Evolutionary conservation across 2,888 invertebrate genomes (phyloP), one percentile per base, ranked within the genome.

Genomic region (Timema podura): DNA sequence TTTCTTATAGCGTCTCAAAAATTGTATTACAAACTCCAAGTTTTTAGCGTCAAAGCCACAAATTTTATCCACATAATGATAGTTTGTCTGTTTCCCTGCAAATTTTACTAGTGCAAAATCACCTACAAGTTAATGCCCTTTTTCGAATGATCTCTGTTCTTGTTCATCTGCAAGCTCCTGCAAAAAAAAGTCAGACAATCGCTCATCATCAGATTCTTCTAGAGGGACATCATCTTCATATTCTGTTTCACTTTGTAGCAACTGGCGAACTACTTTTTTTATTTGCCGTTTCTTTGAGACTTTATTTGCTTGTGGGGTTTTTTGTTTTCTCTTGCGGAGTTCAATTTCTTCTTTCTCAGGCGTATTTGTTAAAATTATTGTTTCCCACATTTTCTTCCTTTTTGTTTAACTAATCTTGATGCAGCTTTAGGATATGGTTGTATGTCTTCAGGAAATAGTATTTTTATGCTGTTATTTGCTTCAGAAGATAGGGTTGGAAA

Each of bases 351-450:
- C 15, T n/a, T 65, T 65, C 47, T 65, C 65, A 11, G 47, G 47
- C 9, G 47, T 65, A 46, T 65, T 13, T 65, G 16, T 65, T 5
- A 11, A 44, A 11, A 16, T 61, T 61, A 11, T 30, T 5, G 30
- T 11, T 13, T 5, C 3, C 61, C 30, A 2, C 10, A 6, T 61
- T 61, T 6, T 30, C 61, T 61, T 61, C 61, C 15, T 61, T 13
- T 61, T 61, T 16, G 61, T 61, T 8, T 1, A 61, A 8, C 45
- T 61, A 44, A 5, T 61, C 61, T 2, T 10, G 16, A 5, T 30
- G 7, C 57, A 57, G 61, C 61, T 61, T 61, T 61, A 16, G 61
- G 30, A 45, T 30, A 61, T 44, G 61, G 61, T 30, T 61, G 61
- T 11, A 61, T 61, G 10, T 6, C 9, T 30, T 61, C 61, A 8